Evolutionary conservation across 1,140 invertebrate genomes (phyloP), one percentile per base, ranked within the genome.

Genomic region (Anoplophora glabripennis): DNA sequence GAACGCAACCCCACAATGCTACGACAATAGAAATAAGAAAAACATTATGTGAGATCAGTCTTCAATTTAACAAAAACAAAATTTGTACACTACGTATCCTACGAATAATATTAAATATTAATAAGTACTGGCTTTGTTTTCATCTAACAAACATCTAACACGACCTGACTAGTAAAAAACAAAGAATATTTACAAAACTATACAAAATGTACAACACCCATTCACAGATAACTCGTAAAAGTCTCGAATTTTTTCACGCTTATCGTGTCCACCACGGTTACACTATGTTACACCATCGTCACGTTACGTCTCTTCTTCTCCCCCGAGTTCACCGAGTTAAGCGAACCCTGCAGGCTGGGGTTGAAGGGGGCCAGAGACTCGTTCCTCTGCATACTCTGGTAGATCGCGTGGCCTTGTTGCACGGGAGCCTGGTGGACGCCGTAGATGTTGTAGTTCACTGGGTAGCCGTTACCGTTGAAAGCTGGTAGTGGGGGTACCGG

Each of bases 241-340:
- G 64, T 69, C 53, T 72, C 66, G 53, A 57, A 64, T 40, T 58
- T 51, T 11, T 64, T 52, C 41, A 68, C 45, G 54, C 61, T 64
- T 15, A 73, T 56, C 61, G 56, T 69, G 42, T 67, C 63, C 14
- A 66, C 42, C 36, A 65, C 61, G 5, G 42, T 53, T 61, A 75
- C 69, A 64, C 68, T 70, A 56, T 64, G 72, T 77, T 78, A 83
- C 53, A 83, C 81, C 80, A 82, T 82, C 4, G 81, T 83, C 36
- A 83, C 80, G 66, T 83, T 83, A 33, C 81, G 61, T 57, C 80
- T 75, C 62, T 80, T 80, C 60, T 78, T 77, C 53, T 80, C 79
- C 33, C 77, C 77, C 64, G 79, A 81, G 66, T 80, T 81, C 9
- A 83, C 80, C 3, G 81, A 83, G 51, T 72, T 80, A 48, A 82